Base-by-base conservation (phyloP, 2,797 vertebrate genomes). In the Decapterus maruadsi region DNA sequence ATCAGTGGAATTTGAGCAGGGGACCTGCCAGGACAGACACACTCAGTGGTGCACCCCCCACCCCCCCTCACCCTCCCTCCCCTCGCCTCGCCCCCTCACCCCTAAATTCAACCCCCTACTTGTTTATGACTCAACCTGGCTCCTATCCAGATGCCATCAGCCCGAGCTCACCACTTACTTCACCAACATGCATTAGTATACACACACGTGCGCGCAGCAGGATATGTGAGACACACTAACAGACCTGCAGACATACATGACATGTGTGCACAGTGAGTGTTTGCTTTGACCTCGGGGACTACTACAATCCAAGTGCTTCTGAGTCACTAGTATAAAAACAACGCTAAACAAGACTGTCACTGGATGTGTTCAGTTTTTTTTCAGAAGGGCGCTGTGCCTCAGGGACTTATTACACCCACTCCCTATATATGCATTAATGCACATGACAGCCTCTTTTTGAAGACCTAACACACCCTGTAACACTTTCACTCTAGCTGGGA, bases 1-100 rank as follows among this genome's bases (percentile, higher is more conserved):
- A 94, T 96, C 94, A 94, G 91, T 93, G 92, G 92, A 94, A 95
- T 93, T 95, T 92, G 93, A 95, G 92, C 71, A 54, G 75, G 54
- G 90, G 93, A 95, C 91, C 91, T 94, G 90, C 91, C 94, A 94
- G 93, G 94, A 93, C 92, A 95, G 90, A 91, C 61, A 57, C 80
- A 77, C 78, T 92, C 82, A 87, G 83, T 82, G 87, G 71, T 85
- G 70, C 20, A 83, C 72, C 84, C 84, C 84, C 26, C 26, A 26
- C 67, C 83, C 81, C 4, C 31, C 4, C 31, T 6, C 4, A 34
- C 84, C 31, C 31, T 6, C 67, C 83, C 74, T 80, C 38, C 62
- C 64, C 53, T 72, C 57, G 34, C 36, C n/a, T 68, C 38, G 11
- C 72, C 81, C 61, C 71, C 71, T 80, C 70, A 68, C 62, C 81